phyloP scores from a whole-genome alignment of 2,113 vertebrate genomes.

The Hippocampus zosterae region DNA sequence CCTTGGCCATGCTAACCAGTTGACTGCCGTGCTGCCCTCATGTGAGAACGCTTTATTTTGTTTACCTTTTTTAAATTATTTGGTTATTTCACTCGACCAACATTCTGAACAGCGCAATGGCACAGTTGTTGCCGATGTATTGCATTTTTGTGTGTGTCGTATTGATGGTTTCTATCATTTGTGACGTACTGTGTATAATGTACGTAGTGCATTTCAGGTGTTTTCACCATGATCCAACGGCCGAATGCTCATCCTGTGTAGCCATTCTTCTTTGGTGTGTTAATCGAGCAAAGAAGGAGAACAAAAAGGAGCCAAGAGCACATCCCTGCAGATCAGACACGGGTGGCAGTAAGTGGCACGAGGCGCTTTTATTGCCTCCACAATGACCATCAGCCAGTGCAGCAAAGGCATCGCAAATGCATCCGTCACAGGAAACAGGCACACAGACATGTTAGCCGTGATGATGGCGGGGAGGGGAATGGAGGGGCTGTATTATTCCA shows the following conservation, averaged over 20 bases:
- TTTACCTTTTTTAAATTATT: too few relatives aligned
- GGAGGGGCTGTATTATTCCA: conserved; percentile 63
- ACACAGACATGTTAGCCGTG: conserved; percentile 54
- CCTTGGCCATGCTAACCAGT: too few relatives aligned
- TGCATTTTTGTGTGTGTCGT: too few relatives aligned
- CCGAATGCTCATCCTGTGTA: conserved; percentile 21
- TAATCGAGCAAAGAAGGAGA: conserved; percentile 29
- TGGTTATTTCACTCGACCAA: too few relatives aligned
- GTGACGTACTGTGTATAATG: too few relatives aligned
- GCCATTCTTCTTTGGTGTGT: neutral
- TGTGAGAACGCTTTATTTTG: too few relatives aligned
- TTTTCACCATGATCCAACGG: neutral
- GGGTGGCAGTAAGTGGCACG: conserved; percentile 22
- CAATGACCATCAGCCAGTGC: conserved; percentile 18
- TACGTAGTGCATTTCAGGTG: neutral
- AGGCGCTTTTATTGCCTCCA: conserved; percentile 13
- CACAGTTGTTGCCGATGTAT: too few relatives aligned
- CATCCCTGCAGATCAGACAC: conserved; percentile 39
- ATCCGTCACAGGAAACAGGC: conserved; percentile 71
- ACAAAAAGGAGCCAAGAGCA: conserved; percentile 28
- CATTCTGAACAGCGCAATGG: too few relatives aligned
- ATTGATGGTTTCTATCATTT: too few relatives aligned
- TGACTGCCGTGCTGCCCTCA: too few relatives aligned
- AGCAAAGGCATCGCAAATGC: conserved; percentile 62
- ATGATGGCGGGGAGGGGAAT: conserved; percentile 34